These are phyloP conservation scores for Nothoprocta perdicaria DNA, from an alignment of 2,113 vertebrate species.

Conservation along the genomic window DNA sequence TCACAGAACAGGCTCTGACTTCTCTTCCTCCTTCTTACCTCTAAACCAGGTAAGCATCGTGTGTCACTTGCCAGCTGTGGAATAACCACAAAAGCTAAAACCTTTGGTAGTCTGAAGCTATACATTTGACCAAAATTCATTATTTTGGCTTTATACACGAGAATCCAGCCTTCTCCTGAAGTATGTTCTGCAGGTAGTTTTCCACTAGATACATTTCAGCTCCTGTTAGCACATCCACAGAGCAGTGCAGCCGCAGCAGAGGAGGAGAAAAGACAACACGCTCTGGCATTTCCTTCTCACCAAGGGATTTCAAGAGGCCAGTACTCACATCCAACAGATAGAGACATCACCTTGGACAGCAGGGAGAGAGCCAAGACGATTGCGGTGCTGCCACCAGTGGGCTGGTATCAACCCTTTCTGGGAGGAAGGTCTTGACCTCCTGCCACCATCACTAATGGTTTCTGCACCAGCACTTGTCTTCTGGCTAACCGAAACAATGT, in stretches of 20 bases:
- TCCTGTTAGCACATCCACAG: neutral
- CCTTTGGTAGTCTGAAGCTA: rapidly evolving
- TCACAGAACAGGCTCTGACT: neutral
- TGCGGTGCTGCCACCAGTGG: neutral
- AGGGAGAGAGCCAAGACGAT: neutral
- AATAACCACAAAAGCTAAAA: neutral
- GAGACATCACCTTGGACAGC: neutral
- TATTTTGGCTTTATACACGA: neutral
- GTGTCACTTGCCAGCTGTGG: rapidly evolving
- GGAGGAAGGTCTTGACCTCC: neutral
- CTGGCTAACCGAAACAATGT: slow-evolving; percentile 50
- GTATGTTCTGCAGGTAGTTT: neutral
- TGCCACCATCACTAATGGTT: slow-evolving; percentile 15
- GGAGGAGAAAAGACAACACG: no score
- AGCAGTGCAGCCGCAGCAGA: neutral
- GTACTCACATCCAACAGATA: no score
- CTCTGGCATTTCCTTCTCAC: neutral
- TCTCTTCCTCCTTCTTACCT: neutral
- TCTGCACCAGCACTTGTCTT: slow-evolving; percentile 52
- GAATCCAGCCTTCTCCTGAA: neutral
- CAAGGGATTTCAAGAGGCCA: neutral
- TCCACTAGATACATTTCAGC: neutral
- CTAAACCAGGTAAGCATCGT: neutral
- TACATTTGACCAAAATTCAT: neutral
- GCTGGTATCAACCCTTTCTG: neutral